These are phyloP conservation scores for Luperina nickerlii DNA, from an alignment of 2,888 invertebrate species.

Conservation along the genomic window DNA sequence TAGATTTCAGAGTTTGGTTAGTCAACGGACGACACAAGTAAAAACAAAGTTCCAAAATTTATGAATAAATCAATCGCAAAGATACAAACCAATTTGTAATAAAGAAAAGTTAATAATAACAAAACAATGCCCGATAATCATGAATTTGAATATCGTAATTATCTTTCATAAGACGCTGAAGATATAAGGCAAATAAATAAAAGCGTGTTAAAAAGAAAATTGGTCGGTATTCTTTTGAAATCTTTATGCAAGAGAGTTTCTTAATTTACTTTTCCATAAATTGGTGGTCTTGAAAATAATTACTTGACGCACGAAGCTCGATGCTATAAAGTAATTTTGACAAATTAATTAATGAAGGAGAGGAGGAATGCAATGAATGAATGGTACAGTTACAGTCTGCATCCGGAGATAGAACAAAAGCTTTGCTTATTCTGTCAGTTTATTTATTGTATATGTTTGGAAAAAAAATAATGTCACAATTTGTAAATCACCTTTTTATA, in stretches of 20 bases:
- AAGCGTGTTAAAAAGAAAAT: constrained; percentile 46
- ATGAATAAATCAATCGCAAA: constrained; percentile 5
- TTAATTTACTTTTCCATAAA: constrained; percentile 64
- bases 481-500: background rate
- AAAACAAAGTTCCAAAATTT: background rate
- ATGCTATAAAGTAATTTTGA: constrained; percentile 65
- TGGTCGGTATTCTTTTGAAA: constrained; percentile 49
- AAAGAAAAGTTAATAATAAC: background rate
- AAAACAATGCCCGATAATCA: constrained; percentile 28
- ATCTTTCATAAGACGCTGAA: background rate
- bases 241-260: constrained; percentile 53
- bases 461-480: background rate
- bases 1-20: background rate
- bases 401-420: constrained; percentile 23
- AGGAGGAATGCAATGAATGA: constrained; percentile 47
- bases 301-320: constrained; percentile 61
- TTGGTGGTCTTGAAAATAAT: constrained; percentile 65
- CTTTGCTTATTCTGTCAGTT: constrained; percentile 37
- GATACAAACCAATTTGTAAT: constrained; percentile 9
- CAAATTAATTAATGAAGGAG: constrained; percentile 49
- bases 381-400: constrained; percentile 27
- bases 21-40: background rate
- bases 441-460: constrained; percentile 30
- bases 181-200: constrained; percentile 21
- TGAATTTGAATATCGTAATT: constrained; percentile 16